phyloP scores from a whole-genome alignment of 2,113 vertebrate species.

The Chitala chitala region DNA sequence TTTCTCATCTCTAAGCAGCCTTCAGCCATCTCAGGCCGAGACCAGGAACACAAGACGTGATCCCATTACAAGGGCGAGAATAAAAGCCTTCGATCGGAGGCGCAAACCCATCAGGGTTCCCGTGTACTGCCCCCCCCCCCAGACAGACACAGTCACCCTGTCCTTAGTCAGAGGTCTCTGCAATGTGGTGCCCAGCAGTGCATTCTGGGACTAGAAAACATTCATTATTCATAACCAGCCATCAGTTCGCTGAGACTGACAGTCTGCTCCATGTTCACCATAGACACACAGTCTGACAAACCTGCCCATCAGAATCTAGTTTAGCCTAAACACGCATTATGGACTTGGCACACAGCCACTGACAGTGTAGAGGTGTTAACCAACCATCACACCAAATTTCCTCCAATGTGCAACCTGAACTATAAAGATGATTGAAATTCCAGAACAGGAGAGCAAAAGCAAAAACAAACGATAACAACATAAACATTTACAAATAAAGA shows the following conservation, averaged over 20 bases:
- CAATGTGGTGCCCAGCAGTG: too few relatives aligned
- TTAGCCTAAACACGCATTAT: not conserved
- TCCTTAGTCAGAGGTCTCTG: not conserved
- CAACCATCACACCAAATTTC: not conserved
- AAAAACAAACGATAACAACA: not conserved
- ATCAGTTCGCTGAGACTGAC: too few relatives aligned
- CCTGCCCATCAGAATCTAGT: too few relatives aligned
- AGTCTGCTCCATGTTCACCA: too few relatives aligned
- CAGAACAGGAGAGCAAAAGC: not conserved
- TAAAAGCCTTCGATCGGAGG: slow-evolving; percentile 12
- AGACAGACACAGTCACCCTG: not conserved
- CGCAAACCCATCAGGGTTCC: not conserved
- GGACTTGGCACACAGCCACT: too few relatives aligned
- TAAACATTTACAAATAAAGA: not conserved
- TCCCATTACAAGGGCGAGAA: not conserved
- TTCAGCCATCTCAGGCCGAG: not conserved
- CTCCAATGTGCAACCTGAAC: not conserved
- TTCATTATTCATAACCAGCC: not conserved
- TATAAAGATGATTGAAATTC: not conserved
- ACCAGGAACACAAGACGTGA: not conserved
- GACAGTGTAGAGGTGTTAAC: too few relatives aligned
- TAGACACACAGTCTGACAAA: too few relatives aligned
- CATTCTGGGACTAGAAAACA: not conserved
- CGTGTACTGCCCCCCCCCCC: not conserved
- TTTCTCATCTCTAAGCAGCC: not conserved